These are phyloP conservation scores for Aphrocallistes beatrix DNA, from an alignment of 37 sponge, comb jelly and placozoan genomes.

Conservation along the genomic window DNA sequence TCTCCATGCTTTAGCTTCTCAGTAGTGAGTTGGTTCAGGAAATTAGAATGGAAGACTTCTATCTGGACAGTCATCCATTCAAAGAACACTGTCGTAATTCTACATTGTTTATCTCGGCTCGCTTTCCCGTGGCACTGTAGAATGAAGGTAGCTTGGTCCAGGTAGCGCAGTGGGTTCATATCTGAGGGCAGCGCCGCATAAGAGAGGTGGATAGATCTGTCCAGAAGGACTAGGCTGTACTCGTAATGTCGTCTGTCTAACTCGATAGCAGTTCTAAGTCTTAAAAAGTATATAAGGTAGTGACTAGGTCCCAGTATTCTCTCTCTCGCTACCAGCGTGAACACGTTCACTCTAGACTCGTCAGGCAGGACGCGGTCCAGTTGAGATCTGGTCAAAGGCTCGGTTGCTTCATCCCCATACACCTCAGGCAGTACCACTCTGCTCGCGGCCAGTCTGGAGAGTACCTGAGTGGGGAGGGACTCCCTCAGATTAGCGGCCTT, in stretches of 20 bases:
- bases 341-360: not conserved
- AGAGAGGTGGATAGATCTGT: not conserved
- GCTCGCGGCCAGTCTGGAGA: not conserved
- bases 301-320: conserved; percentile 6
- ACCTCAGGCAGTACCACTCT: not conserved
- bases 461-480: not conserved
- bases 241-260: not conserved
- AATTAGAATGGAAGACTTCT: not conserved
- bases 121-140: not conserved
- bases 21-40: not conserved
- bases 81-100: not conserved
- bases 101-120: not conserved
- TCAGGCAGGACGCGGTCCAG: not conserved
- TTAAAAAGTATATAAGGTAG: not conserved
- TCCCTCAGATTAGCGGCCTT: not conserved
- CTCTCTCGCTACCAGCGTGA: not conserved
- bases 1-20: not conserved
- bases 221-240: not conserved
- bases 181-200: not conserved
- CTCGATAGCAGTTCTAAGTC: not conserved
- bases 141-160: not conserved
- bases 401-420: not conserved
- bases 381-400: not conserved
- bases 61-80: not conserved
- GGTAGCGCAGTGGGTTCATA: not conserved